Percentiles rank a stretch among this genome's conserved stretches.
phyloP scores from a whole-genome alignment of 2,113 vertebrate species.

The Dipodomys ordii region DNA sequence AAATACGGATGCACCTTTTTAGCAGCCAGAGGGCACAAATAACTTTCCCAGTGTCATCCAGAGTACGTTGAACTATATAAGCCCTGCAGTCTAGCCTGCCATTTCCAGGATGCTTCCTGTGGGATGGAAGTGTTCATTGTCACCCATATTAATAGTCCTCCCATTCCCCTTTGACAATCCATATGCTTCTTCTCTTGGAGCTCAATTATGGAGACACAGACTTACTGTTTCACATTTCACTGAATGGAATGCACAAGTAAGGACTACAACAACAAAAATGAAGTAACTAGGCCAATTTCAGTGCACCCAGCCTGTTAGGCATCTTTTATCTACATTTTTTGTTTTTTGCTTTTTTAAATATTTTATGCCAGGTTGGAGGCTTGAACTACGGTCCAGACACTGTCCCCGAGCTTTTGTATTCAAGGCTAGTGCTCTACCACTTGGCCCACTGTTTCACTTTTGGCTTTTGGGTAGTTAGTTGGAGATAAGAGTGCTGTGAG shows the following conservation, averaged over 20 bases:
- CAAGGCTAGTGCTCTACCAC: too few species aligned
- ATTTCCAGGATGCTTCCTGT: not conserved
- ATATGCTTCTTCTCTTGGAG: not conserved
- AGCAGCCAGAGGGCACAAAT: not conserved
- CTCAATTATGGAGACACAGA: slow-evolving; percentile 15
- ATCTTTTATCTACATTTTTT: too few species aligned
- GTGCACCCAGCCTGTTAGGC: too few species aligned
- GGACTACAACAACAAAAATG: not conserved
- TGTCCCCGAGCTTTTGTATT: too few species aligned
- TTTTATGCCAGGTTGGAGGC: too few species aligned
- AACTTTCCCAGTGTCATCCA: not conserved
- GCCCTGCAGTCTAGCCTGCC: not conserved
- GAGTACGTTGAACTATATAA: not conserved
- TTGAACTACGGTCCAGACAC: too few species aligned
- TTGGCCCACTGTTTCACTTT: too few species aligned
- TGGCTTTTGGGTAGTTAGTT: too few species aligned
- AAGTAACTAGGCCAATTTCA: not conserved
- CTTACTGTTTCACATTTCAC: not conserved
- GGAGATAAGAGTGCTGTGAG: too few species aligned
- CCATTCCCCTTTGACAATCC: not conserved
- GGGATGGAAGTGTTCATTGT: not conserved
- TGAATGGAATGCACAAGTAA: slow-evolving; percentile 4
- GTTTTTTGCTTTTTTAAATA: too few species aligned
- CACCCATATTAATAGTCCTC: not conserved
- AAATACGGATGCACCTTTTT: not conserved